Conservation (phyloP, 2,113 vertebrate species). For the Sphyrna mokarran region DNA sequence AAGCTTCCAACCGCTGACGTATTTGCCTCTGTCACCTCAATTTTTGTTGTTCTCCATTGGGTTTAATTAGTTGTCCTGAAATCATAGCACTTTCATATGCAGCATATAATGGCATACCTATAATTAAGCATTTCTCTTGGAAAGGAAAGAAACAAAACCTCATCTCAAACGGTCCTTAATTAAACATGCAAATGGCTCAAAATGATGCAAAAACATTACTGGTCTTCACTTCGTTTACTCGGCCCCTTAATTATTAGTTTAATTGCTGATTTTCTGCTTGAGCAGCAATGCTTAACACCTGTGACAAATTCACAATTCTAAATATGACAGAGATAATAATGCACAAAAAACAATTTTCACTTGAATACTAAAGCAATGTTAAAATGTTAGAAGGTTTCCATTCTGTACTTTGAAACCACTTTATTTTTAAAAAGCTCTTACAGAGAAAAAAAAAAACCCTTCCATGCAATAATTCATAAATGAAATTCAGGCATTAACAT, state of each 20-base stretch:
- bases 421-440: background rate
- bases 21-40: background rate
- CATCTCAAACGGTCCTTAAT: constrained; percentile 20
- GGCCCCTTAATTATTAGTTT: constrained; percentile 3
- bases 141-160: constrained; percentile 8
- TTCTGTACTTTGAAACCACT: background rate
- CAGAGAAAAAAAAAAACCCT: background rate
- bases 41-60: constrained; percentile 1
- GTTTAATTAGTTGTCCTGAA: constrained; percentile 16
- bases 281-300: background rate
- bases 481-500: background rate
- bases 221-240: background rate
- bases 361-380: background rate
- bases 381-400: background rate
- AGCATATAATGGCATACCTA: constrained; percentile 1
- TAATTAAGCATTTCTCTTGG: constrained; percentile 12
- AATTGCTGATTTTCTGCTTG: constrained; percentile 35
- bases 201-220: background rate
- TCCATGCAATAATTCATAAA: background rate
- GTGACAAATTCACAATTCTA: constrained; percentile 21
- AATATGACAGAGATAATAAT: constrained; percentile 30
- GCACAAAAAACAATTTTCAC: constrained; percentile 17
- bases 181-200: background rate
- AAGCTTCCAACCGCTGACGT: background rate
- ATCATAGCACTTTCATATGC: background rate